Base-by-base conservation (phyloP, 2,888 invertebrate genomes). In the Deilephila elpenor region DNA sequence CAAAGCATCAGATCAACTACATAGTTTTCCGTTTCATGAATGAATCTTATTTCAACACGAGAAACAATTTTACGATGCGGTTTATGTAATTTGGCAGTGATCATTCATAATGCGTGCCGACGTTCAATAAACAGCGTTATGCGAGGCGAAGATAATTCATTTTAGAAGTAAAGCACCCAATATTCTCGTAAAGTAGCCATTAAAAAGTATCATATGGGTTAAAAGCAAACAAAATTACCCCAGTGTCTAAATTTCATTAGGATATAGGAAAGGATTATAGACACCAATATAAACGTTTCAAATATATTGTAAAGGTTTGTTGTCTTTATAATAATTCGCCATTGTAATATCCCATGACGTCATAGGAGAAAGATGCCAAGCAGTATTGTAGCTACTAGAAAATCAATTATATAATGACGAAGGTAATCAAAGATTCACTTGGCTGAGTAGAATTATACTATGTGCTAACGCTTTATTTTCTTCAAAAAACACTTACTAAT, bases 31-130 rank as follows among this genome's bases (percentile, higher is more conserved):
- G 25, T 25, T 67, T 67, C 44, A 67, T 67, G 67, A 67, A 67
- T 67, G 67, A 67, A 67, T 51, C 67, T 62, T 67, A 67, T 67
- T 67, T 56, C n/a, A 56, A 67, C 67, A 20, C 67, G 67, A 67
- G 67, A 51, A 67, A 44, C 67, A 67, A 67, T 67, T 67, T 67
- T 67, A 67, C 51, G 67, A 67, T 51, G 67, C 51, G 67, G 51
- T 67, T 67, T 67, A 67, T 67, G 67, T 51, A 67, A 51, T 67
- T 67, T 67, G 67, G 67, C 67, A 67, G 25, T 67, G 67, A 67
- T 67, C 51, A 51, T 67, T 67, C 67, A 67, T 67, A 67, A 67
- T 67, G 25, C 51, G 25, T 67, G 25, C 51, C 67, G 29, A 67
- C 67, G 67, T 67, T 44, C 51, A 17, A 37, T 37, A 64, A 64